Evolutionary conservation across 2,888 invertebrate species (phyloP), one percentile per base, ranked within the genome.

Genomic region (Mythimna impura): DNA sequence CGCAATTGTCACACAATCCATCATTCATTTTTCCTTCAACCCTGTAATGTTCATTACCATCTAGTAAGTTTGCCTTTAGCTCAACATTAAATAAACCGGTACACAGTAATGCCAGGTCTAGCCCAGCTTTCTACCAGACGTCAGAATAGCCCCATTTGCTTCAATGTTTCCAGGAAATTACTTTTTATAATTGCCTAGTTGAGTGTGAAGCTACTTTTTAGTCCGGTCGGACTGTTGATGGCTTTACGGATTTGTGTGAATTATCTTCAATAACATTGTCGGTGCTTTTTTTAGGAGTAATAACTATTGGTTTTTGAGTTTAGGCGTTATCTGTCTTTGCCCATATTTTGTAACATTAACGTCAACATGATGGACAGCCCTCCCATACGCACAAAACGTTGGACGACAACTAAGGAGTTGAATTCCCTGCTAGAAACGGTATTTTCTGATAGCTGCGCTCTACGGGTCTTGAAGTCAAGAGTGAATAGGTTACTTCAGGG

Each of bases 121-220:
- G 60, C 73, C 47, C 50, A 79, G 73, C 87, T 86, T 86, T 85
- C 87, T 82, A 85, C 20, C 58, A 54, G 62, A 66, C 63, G 55
- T 61, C 40, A 54, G 40, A n/a, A 43, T 14, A 70, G 64, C 68
- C 22, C 67, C 70, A 69, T 77, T 85, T 74, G 63, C 61, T 10
- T 55, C 65, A 63, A 50, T 50, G 64, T 80, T 84, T 76, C 82
- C 79, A 66, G 86, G 82, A 84, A 84, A 82, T 70, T 36, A 50
- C 62, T 78, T 80, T 80, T 85, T 67, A 64, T 82, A 70, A 73
- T 72, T 82, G 71, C 76, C 71, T 69, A 50, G 67, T 84, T 81
- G 34, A 68, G 66, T 36, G 55, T 40, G n/a, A 40, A 36, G 60
- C 17, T 55, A 68, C 55, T 70, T 80, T 71, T 80, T 55, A 57